These are phyloP conservation scores for Synanthedon vespiformis DNA, from an alignment of 2,888 invertebrate species.

Conservation along the genomic window DNA sequence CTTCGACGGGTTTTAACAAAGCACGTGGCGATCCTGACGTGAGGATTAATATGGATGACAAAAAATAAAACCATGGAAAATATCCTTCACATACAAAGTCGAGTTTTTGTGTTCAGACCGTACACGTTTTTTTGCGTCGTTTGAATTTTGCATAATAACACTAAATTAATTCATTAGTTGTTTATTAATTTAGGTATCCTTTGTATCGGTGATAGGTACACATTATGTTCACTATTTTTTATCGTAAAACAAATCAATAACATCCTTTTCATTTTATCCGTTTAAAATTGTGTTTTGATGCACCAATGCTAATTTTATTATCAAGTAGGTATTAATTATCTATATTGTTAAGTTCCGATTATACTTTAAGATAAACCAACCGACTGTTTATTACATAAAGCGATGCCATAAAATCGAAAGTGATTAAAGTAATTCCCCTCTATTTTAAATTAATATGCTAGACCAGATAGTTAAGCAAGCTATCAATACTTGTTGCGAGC, in stretches of 20 bases:
- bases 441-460: conserved; percentile 1
- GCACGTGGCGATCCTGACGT: conserved; percentile 67
- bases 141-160: conserved; percentile 35
- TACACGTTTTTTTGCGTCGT: conserved; percentile 33
- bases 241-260: not conserved
- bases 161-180: conserved; percentile 42
- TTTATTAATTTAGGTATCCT: conserved; percentile 19
- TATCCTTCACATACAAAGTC: conserved; percentile 52
- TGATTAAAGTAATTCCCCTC: not conserved
- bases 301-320: too few species aligned
- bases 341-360: not conserved
- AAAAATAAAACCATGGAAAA: conserved; percentile 36
- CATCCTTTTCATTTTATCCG: not conserved
- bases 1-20: conserved; percentile 65
- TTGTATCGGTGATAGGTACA: conserved; percentile 7
- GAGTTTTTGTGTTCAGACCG: conserved; percentile 36
- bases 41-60: conserved; percentile 66
- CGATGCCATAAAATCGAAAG: not conserved
- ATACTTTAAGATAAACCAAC: not conserved
- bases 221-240: not conserved
- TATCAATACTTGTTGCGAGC: conserved; percentile 37
- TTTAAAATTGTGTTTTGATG: too few species aligned
- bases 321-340: not conserved
- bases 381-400: not conserved
- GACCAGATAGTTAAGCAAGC: conserved; percentile 30